phyloP scores from a whole-genome alignment of 2,797 vertebrate genomes.

The Chelon labrosus region DNA sequence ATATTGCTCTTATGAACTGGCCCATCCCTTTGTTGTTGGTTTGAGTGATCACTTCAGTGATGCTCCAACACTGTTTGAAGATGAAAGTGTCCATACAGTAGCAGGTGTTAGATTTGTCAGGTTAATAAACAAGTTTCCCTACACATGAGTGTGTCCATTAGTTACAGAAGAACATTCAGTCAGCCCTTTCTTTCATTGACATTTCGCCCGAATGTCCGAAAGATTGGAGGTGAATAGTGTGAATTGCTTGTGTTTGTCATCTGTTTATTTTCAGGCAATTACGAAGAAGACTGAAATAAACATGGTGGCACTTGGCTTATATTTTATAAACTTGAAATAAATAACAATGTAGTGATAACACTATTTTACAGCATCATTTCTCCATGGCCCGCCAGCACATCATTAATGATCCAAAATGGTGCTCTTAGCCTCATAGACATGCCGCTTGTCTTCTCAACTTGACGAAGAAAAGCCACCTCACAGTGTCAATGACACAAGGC shows the following conservation, averaged over 20 bases:
- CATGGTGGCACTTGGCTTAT: constrained; percentile 65
- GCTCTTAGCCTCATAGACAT: constrained; percentile 53
- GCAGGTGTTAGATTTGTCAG: constrained; percentile 64
- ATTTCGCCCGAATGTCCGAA: constrained; percentile 86
- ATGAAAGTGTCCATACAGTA: constrained; percentile 20
- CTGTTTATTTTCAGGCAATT: constrained; percentile 84
- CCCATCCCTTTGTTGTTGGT: constrained; percentile 83
- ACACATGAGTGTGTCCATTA: constrained; percentile 70
- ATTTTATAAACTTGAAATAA: constrained; percentile 75
- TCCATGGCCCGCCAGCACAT: constrained; percentile 66
- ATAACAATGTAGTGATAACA: constrained; percentile 87
- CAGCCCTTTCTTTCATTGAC: constrained; percentile 81
- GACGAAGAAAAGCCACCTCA: constrained; percentile 3
- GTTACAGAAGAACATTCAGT: constrained; percentile 76
- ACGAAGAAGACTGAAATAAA: constrained; percentile 77
- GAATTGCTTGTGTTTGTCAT: constrained; percentile 61
- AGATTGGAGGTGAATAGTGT: constrained; percentile 72
- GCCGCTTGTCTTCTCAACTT: constrained; percentile 10
- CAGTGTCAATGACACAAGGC: constrained; percentile 48
- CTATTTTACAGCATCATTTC: constrained; percentile 87
- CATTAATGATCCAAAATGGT: constrained; percentile 76
- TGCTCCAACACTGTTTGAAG: constrained; percentile 61
- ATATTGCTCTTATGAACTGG: constrained; percentile 42
- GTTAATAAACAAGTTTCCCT: constrained; percentile 63
- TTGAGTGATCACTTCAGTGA: constrained; percentile 74